Evolutionary conservation across 2,797 vertebrate species (phyloP).

Genomic region (Propithecus deckenii): DNA sequence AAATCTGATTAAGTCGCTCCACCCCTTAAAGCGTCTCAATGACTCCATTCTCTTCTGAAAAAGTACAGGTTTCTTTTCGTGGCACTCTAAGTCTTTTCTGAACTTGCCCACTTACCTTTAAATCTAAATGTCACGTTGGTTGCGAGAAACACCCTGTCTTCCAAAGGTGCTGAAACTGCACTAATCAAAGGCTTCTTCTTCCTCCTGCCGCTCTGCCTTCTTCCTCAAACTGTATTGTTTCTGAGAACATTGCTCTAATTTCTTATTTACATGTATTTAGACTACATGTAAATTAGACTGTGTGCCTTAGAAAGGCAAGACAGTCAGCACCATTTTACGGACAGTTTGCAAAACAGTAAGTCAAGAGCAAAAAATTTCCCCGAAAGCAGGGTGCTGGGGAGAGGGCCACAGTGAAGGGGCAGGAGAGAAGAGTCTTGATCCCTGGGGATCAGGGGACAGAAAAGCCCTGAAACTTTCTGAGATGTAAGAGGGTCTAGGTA

Average conservation of each 20-base stretch:
- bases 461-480: not conserved
- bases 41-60: not conserved
- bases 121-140: not conserved
- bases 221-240: not conserved
- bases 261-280: not conserved
- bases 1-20: not conserved
- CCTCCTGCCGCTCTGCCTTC: not conserved
- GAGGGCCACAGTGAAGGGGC: not conserved
- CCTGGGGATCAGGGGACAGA: not conserved
- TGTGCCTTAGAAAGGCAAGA: not conserved
- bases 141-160: not conserved
- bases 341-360: not conserved
- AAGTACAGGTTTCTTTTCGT: not conserved
- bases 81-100: not conserved
- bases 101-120: not conserved
- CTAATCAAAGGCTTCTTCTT: not conserved
- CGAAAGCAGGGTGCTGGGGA: not conserved
- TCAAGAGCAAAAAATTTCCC: not conserved
- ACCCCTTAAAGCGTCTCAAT: not conserved
- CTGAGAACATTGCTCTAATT: not conserved
- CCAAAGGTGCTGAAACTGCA: not conserved
- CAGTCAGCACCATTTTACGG: not conserved
- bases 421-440: not conserved
- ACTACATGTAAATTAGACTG: not conserved
- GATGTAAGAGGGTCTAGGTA: not conserved